These are phyloP conservation scores for Myanophis thanlyinensis DNA, from an alignment of 2,113 vertebrate species.

Conservation along the genomic window DNA sequence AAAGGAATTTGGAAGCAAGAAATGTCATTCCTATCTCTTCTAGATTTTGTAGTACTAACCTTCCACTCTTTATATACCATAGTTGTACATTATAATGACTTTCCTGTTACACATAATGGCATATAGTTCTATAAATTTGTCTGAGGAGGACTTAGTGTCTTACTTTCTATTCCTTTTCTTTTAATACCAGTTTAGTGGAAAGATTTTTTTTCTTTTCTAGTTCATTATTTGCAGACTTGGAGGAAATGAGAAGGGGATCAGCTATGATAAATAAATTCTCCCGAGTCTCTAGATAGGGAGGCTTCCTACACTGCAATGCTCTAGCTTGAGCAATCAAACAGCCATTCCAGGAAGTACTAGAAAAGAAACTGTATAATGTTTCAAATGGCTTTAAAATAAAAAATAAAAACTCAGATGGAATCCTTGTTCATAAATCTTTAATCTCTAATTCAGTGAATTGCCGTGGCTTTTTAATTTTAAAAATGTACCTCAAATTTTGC, in stretches of 20 bases:
- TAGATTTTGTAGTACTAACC: neutral
- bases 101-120: too few species aligned
- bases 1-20: neutral
- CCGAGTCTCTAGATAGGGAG: neutral
- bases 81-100: neutral
- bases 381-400: neutral
- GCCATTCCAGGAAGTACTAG: neutral
- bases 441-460: neutral
- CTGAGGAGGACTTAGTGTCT: neutral
- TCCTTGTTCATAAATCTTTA: neutral
- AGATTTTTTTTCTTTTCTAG: neutral
- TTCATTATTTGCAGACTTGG: neutral
- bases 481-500: neutral
- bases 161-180: neutral
- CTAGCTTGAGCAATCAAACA: neutral
- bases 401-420: neutral
- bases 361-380: neutral
- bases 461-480: neutral
- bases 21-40: constrained; percentile 17
- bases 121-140: neutral
- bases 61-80: neutral
- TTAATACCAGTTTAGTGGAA: neutral
- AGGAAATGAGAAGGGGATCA: neutral
- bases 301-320: neutral
- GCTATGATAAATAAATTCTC: neutral